Conservation (phyloP, 2,797 vertebrate genomes). For the Chlorospingus semifuscus region DNA sequence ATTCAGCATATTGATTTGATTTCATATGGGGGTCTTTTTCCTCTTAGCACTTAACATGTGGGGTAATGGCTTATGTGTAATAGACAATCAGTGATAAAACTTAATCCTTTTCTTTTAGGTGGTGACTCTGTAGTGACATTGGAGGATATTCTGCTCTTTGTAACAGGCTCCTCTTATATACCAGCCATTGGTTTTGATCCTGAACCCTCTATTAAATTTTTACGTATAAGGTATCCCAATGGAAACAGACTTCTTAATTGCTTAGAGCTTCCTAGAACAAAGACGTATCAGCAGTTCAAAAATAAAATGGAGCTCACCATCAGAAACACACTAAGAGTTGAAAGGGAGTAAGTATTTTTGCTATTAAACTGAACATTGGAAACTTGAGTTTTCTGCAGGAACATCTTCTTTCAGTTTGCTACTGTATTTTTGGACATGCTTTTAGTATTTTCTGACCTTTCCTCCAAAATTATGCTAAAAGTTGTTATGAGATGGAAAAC, state of each 20-base stretch:
- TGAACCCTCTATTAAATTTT: conserved; percentile 82
- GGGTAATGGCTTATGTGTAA: neutral
- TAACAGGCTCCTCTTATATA: conserved; percentile 79
- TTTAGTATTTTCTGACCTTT: neutral
- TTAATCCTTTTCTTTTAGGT: conserved; percentile 68
- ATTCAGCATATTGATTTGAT: neutral
- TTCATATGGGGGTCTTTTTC: rapidly evolving
- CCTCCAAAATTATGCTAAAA: neutral
- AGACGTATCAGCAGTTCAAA: conserved; percentile 84
- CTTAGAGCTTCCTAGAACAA: conserved; percentile 83
- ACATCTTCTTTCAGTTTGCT: conserved; percentile 42
- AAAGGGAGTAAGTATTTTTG: conserved; percentile 49
- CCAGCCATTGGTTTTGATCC: conserved; percentile 82
- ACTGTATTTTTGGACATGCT: conserved; percentile 1
- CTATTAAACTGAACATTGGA: conserved; percentile 23
- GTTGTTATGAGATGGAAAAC: neutral
- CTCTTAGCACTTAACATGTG: neutral
- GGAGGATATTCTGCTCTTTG: conserved; percentile 85
- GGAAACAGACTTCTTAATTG: conserved; percentile 76
- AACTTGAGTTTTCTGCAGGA: conserved; percentile 2
- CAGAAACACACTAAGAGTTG: conserved; percentile 53
- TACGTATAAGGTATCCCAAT: conserved; percentile 77
- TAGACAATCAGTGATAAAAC: neutral
- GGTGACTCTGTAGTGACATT: conserved; percentile 82
- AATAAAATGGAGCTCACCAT: conserved; percentile 86